Evolutionary conservation across 2,113 vertebrate genomes (phyloP).

Genomic region (Meleagris gallopavo): DNA sequence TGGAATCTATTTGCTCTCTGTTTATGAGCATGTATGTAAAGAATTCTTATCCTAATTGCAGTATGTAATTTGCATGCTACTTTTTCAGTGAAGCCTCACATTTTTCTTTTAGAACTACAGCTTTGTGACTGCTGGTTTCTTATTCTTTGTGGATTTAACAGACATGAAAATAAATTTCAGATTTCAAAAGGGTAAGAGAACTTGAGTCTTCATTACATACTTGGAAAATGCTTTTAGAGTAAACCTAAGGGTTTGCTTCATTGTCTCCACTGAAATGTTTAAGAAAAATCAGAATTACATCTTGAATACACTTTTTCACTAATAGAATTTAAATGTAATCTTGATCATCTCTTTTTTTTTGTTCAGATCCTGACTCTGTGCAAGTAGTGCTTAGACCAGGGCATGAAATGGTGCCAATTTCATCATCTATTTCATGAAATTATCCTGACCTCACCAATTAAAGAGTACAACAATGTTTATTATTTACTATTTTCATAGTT

Average conservation of each 20-base stretch:
- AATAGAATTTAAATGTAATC: constrained; percentile 17
- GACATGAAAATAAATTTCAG: neutral
- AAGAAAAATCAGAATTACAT: neutral
- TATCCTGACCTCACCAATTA: neutral
- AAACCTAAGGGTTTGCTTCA: neutral
- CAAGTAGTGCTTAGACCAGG: neutral
- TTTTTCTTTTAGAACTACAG: neutral
- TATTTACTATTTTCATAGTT: neutral
- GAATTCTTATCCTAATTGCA: neutral
- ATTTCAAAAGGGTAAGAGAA: neutral
- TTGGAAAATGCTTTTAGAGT: neutral
- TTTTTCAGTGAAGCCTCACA: neutral
- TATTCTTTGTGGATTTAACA: neutral
- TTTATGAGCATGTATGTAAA: neutral
- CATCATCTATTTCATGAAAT: neutral
- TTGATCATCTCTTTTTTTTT: neutral
- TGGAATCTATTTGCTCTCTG: neutral
- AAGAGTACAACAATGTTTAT: neutral
- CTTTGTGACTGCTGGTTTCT: neutral
- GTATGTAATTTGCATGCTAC: neutral
- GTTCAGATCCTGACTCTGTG: neutral
- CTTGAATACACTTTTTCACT: neutral
- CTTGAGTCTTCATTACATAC: neutral
- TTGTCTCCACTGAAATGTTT: neutral
- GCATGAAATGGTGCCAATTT: neutral